phyloP scores from a whole-genome alignment of 2,888 invertebrate genomes.

The Lasioglossum figueresi region DNA sequence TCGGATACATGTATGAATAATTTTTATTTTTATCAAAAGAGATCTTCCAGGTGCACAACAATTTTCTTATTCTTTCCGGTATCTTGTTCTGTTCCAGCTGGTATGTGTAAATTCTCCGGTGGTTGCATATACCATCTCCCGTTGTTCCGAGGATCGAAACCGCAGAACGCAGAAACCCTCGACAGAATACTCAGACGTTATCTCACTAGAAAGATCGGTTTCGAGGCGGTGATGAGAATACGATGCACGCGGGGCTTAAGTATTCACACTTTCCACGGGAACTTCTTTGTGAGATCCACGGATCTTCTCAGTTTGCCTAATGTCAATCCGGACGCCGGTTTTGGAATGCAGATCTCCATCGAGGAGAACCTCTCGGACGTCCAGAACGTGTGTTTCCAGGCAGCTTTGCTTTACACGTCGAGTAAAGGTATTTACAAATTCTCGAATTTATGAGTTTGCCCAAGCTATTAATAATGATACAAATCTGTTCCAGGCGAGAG shows the following conservation, averaged over 20 bases:
- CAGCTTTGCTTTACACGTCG: conserved; percentile 97
- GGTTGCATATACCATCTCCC: conserved; percentile 97
- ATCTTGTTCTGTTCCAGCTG: conserved; percentile 85
- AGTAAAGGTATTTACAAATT: conserved; percentile 88
- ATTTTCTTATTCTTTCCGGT: not conserved
- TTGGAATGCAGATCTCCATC: conserved; percentile 98
- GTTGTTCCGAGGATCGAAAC: conserved; percentile 90
- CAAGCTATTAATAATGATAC: not conserved
- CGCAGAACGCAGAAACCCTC: conserved; percentile 90
- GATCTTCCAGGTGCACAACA: not conserved
- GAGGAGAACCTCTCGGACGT: conserved; percentile 95
- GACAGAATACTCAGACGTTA: conserved; percentile 93
- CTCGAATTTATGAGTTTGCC: not conserved
- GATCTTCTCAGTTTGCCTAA: conserved; percentile 98
- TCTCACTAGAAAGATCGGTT: conserved; percentile 97
- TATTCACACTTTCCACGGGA: conserved; percentile 99
- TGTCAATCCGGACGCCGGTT: conserved; percentile 98
- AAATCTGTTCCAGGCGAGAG: conserved; percentile 89
- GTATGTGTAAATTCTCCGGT: conserved; percentile 97
- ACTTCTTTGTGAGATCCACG: conserved; percentile 99
- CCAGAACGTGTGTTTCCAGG: conserved; percentile 97
- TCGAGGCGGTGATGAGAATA: conserved; percentile 99
- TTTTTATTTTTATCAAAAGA: not conserved
- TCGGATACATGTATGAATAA: not conserved
- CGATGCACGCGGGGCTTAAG: conserved; percentile 96